A percentile compares a stretch with the other conserved stretches of the same genome.
Conservation (phyloP, 2,797 vertebrate genomes). For the Ptychadena robeensis region DNA sequence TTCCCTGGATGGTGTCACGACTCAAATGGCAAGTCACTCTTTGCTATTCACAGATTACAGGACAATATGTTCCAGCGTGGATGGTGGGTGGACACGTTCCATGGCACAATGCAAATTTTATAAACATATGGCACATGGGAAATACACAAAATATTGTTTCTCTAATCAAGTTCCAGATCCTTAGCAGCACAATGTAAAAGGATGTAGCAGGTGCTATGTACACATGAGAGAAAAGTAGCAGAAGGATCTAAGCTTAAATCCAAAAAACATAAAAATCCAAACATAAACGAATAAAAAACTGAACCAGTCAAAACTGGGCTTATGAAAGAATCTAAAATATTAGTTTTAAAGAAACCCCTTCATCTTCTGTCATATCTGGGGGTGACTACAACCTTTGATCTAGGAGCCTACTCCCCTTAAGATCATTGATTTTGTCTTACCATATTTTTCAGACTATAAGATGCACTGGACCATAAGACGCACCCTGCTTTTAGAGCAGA, state of each 20-base stretch:
- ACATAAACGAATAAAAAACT: neutral
- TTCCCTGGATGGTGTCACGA: slow-evolving; percentile 59
- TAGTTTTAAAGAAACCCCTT: neutral
- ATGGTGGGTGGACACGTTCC: slow-evolving; percentile 23
- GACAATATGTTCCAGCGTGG: slow-evolving; percentile 58
- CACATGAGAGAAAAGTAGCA: neutral
- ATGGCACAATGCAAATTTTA: slow-evolving; percentile 24
- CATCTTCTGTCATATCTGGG: no score
- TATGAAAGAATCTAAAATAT: neutral
- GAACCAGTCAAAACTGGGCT: neutral
- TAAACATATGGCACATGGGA: slow-evolving; percentile 32
- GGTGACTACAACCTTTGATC: no score
- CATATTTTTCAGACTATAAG: no score
- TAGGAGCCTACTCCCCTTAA: no score
- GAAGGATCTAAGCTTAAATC: no score
- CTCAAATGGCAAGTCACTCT: slow-evolving; percentile 58
- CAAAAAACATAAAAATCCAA: neutral
- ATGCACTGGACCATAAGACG: no score
- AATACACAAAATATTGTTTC: slow-evolving; percentile 33
- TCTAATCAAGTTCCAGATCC: neutral
- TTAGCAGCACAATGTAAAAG: neutral
- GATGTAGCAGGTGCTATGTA: neutral
- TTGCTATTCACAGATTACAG: slow-evolving; percentile 70
- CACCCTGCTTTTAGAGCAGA: no score
- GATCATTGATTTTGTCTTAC: no score